These are phyloP conservation scores for Platycheirus albimanus DNA, from an alignment of 2,888 invertebrate genomes.

Conservation along the genomic window DNA sequence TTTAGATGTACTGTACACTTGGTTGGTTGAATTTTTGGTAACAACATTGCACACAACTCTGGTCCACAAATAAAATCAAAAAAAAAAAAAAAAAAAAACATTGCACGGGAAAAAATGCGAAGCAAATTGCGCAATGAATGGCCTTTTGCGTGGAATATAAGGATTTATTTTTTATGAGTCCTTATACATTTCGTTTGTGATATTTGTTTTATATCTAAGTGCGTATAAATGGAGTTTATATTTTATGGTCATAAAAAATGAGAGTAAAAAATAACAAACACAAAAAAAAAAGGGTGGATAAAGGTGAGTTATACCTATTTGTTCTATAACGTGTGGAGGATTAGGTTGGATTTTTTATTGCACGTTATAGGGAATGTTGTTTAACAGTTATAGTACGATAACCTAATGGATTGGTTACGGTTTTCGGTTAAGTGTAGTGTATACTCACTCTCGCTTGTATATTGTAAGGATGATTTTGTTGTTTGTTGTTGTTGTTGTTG, in stretches of 20 bases:
- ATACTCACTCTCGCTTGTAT: no score
- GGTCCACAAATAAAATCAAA: conserved; percentile 22
- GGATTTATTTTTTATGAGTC: conserved; percentile 65
- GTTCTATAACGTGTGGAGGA: conserved; percentile 48
- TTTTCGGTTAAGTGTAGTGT: conserved; percentile 13
- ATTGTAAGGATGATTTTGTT: not conserved
- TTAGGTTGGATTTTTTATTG: conserved; percentile 63
- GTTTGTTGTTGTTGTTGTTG: not conserved
- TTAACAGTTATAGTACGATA: conserved; percentile 9
- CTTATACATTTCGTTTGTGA: not conserved
- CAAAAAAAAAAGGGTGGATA: conserved; percentile 46
- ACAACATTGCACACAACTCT: conserved; percentile 42
- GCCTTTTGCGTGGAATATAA: conserved; percentile 60
- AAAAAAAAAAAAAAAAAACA: conserved; percentile 22
- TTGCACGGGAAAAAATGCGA: conserved; percentile 6
- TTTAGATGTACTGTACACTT: conserved; percentile 27
- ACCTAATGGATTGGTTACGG: conserved; percentile 32
- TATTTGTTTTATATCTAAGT: conserved; percentile 61
- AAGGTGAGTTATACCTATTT: conserved; percentile 54
- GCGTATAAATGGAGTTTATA: conserved; percentile 72
- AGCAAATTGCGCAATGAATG: conserved; percentile 59
- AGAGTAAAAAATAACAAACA: not conserved
- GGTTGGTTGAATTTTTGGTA: conserved; percentile 10
- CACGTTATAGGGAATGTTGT: conserved; percentile 20
- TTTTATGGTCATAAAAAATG: conserved; percentile 54